Evolutionary conservation across 2,888 invertebrate genomes (phyloP).

Genomic region (Zootermopsis nevadensis): DNA sequence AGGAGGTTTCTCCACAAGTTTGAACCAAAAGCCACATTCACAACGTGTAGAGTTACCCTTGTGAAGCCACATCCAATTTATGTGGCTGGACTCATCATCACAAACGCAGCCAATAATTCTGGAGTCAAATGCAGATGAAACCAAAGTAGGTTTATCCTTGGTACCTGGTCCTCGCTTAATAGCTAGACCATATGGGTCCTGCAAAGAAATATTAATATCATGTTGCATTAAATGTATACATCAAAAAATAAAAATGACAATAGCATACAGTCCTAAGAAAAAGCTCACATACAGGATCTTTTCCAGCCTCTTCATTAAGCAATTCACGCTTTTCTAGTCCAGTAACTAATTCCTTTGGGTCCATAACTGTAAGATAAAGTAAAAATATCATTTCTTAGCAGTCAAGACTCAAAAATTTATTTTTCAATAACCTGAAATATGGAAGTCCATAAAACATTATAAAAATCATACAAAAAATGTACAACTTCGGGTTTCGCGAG

Average conservation of each 20-base stretch:
- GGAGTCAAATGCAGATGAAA: constrained; percentile 90
- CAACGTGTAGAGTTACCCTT: constrained; percentile 90
- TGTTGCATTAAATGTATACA: background rate
- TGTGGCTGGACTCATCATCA: constrained; percentile 89
- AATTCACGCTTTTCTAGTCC: constrained; percentile 93
- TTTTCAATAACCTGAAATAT: background rate
- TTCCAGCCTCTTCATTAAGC: constrained; percentile 85
- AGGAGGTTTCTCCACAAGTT: constrained; percentile 79
- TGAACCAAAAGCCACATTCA: constrained; percentile 97
- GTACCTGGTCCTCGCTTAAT: constrained; percentile 84
- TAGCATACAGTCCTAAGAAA: background rate
- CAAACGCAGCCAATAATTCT: constrained; percentile 96
- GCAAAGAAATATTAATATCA: background rate
- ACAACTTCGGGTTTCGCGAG: too few relatives aligned
- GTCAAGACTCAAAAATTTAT: too few relatives aligned
- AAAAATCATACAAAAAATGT: background rate
- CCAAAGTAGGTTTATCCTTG: constrained; percentile 85
- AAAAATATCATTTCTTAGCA: background rate
- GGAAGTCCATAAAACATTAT: background rate
- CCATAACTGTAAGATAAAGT: constrained; percentile 71
- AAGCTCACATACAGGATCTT: constrained; percentile 71
- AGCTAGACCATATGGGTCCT: constrained; percentile 86
- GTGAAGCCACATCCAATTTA: constrained; percentile 97
- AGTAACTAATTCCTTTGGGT: constrained; percentile 92
- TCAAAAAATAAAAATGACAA: background rate